Conservation (phyloP, 1,140 invertebrate species). For the Oryzaephilus surinamensis region DNA sequence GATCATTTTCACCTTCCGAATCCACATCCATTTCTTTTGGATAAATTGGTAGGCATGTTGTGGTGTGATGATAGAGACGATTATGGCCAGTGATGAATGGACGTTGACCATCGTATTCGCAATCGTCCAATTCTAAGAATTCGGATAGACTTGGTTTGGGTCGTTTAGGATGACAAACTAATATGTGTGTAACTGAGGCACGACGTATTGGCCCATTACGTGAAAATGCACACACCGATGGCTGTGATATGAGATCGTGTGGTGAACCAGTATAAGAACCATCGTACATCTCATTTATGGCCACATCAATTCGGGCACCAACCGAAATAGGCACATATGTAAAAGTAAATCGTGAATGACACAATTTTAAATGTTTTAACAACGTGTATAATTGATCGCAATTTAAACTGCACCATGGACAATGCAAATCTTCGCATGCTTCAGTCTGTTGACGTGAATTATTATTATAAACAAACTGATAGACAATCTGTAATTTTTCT, state of each 20-base stretch:
- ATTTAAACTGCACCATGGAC: conserved; percentile 90
- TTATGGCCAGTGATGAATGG: conserved; percentile 85
- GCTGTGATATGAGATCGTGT: conserved; percentile 69
- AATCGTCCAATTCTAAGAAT: conserved; percentile 73
- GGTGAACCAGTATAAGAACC: conserved; percentile 93
- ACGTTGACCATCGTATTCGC: conserved; percentile 64
- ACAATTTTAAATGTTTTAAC: conserved; percentile 86
- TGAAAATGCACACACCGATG: conserved; percentile 47
- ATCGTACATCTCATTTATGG: conserved; percentile 90
- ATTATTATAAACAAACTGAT: conserved; percentile 94
- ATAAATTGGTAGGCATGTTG: conserved; percentile 84
- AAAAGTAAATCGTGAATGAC: conserved; percentile 88
- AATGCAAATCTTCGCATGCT: conserved; percentile 81
- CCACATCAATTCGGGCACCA: conserved; percentile 86
- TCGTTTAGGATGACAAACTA: conserved; percentile 71
- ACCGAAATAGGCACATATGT: conserved; percentile 75
- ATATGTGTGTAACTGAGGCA: conserved; percentile 76
- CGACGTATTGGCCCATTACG: conserved; percentile 74
- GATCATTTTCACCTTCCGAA: conserved; percentile 90
- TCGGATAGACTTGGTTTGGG: conserved; percentile 65
- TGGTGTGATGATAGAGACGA: conserved; percentile 87
- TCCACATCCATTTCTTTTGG: conserved; percentile 91
- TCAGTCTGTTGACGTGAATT: conserved; percentile 91
- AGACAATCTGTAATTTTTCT: conserved; percentile 66
- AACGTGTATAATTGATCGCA: conserved; percentile 79